These are phyloP conservation scores for Spea hammondii DNA, from an alignment of 2,797 vertebrate genomes.

Conservation along the genomic window DNA sequence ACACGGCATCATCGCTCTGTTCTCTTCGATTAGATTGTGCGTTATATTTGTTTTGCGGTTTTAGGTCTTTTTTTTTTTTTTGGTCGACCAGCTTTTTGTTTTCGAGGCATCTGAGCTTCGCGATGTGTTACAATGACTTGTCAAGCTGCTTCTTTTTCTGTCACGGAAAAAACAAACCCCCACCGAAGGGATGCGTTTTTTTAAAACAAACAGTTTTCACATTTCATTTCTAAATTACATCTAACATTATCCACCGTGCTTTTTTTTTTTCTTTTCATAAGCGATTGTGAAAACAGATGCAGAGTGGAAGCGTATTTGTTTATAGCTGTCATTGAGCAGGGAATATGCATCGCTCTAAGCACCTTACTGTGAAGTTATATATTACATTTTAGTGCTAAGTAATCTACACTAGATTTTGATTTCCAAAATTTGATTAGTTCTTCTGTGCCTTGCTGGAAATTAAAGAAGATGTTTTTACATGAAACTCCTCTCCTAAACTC, in stretches of 20 bases:
- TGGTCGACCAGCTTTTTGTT: slow-evolving; percentile 14
- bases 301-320: slow-evolving; percentile 26
- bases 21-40: no score
- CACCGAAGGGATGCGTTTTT: slow-evolving; percentile 5
- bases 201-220: slow-evolving; percentile 22
- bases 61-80: not conserved
- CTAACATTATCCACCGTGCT: slow-evolving; percentile 16
- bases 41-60: no score
- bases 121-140: slow-evolving; percentile 14
- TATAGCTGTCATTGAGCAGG: slow-evolving; percentile 21
- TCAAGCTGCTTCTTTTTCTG: slow-evolving; percentile 15
- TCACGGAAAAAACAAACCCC: slow-evolving; percentile 10
- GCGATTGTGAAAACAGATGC: slow-evolving; percentile 30
- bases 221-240: slow-evolving; percentile 28
- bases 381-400: slow-evolving; percentile 23
- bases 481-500: not conserved
- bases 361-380: slow-evolving; percentile 21
- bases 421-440: slow-evolving; percentile 18
- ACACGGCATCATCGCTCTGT: no score
- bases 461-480: slow-evolving; percentile 11
- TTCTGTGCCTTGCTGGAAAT: slow-evolving; percentile 19
- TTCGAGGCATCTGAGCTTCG: slow-evolving; percentile 5
- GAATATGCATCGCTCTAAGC: slow-evolving; percentile 10
- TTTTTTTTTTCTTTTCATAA: slow-evolving; percentile 16
- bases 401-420: slow-evolving; percentile 9